Conservation (phyloP, 1,140 invertebrate genomes). For the Chironomus tepperi region DNA sequence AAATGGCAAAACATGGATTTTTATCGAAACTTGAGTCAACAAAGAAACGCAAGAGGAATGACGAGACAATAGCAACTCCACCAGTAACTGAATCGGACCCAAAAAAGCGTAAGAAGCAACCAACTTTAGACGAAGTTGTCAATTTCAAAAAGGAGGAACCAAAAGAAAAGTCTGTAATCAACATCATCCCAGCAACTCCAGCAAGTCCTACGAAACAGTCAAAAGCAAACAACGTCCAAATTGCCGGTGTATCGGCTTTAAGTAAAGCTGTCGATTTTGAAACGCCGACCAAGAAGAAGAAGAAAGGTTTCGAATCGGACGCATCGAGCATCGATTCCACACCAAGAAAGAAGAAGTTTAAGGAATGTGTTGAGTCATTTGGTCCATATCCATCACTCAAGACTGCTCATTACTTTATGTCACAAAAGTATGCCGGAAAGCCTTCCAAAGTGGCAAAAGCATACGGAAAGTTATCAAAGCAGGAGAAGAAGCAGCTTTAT, state of each 20-base stretch:
- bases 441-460: background rate
- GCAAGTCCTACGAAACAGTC: background rate
- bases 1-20: background rate
- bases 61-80: background rate
- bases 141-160: too few species aligned
- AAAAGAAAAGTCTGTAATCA: too few species aligned
- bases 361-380: background rate
- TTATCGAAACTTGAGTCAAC: background rate
- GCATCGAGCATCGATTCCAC: background rate
- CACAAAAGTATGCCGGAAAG: background rate
- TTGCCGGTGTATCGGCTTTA: background rate
- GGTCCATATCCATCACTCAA: background rate
- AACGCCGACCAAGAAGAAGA: background rate
- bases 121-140: background rate
- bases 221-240: background rate
- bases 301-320: background rate
- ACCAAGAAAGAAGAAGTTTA: background rate
- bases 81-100: background rate
- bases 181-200: background rate
- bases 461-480: background rate
- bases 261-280: background rate
- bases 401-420: slow-evolving; percentile 11
- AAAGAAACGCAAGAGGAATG: background rate
- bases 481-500: background rate
- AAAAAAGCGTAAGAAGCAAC: background rate